A percentile compares a stretch with the other conserved stretches of the same genome.
phyloP scores from a whole-genome alignment of 2,888 invertebrate genomes.

The Apoderus coryli region DNA sequence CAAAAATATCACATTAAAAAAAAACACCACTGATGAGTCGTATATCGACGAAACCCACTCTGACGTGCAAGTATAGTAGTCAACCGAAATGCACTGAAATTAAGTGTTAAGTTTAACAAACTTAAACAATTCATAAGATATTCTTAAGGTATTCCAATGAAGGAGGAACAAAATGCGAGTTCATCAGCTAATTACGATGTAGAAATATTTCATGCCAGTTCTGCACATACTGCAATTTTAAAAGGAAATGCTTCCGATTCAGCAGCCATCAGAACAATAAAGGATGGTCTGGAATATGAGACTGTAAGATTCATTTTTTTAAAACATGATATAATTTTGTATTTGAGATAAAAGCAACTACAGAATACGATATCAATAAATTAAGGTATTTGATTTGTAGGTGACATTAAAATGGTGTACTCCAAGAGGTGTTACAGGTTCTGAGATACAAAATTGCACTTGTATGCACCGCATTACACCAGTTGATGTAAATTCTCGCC shows the following conservation, averaged over 20 bases:
- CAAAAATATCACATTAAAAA: no score
- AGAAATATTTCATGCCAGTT: slow-evolving; percentile 81
- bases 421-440: slow-evolving; percentile 72
- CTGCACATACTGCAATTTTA: slow-evolving; percentile 71
- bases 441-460: slow-evolving; percentile 68
- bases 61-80: no score
- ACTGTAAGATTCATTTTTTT: slow-evolving; percentile 38
- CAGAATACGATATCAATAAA: no score
- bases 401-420: slow-evolving; percentile 95
- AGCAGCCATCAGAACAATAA: slow-evolving; percentile 46
- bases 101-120: no score
- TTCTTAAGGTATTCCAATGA: slow-evolving; percentile 63
- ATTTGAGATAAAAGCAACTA: not conserved
- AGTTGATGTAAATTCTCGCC: slow-evolving; percentile 90
- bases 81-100: no score
- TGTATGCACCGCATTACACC: slow-evolving; percentile 86
- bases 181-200: slow-evolving; percentile 98
- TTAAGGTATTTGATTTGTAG: no score
- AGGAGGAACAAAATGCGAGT: slow-evolving; percentile 96
- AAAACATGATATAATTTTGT: no score
- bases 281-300: slow-evolving; percentile 63
- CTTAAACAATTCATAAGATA: no score
- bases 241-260: slow-evolving; percentile 48
- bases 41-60: no score
- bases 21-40: no score